Percentiles rank a stretch among this genome's conserved stretches.
phyloP scores from a whole-genome alignment of 2,113 vertebrate species.

The Aythya baeri region DNA sequence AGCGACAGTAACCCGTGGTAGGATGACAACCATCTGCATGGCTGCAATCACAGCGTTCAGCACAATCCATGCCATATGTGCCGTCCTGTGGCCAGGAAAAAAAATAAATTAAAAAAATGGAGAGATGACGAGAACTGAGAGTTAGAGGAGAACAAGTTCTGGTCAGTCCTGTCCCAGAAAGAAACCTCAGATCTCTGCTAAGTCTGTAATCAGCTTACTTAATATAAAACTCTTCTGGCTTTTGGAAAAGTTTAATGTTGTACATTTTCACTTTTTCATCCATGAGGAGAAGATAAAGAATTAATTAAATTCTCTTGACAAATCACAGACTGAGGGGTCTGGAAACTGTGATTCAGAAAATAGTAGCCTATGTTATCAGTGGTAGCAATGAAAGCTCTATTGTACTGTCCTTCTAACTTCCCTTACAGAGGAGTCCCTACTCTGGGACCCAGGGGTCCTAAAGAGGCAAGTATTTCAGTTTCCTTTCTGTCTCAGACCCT shows the following conservation, averaged over 20 bases:
- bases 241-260: not conserved
- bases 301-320: not conserved
- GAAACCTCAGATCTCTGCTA: not conserved
- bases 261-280: not conserved
- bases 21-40: constrained; percentile 95
- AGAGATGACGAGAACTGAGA: not conserved
- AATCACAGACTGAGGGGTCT: not conserved
- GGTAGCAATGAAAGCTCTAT: not conserved
- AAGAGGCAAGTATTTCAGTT: not conserved
- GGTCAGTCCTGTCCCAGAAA: not conserved
- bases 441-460: not conserved
- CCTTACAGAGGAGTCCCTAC: not conserved
- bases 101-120: not conserved
- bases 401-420: not conserved
- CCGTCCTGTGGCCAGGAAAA: constrained; percentile 82
- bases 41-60: constrained; percentile 94
- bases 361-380: not conserved
- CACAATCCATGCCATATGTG: constrained; percentile 90
- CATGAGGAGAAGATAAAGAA: not conserved
- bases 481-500: not conserved
- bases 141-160: not conserved
- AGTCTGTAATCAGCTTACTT: not conserved
- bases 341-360: not conserved
- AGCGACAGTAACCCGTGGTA: constrained; percentile 91
- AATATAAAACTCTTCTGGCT: not conserved